These are phyloP conservation scores for Agonopterix arenella DNA, from an alignment of 2,888 invertebrate species.

Conservation along the genomic window DNA sequence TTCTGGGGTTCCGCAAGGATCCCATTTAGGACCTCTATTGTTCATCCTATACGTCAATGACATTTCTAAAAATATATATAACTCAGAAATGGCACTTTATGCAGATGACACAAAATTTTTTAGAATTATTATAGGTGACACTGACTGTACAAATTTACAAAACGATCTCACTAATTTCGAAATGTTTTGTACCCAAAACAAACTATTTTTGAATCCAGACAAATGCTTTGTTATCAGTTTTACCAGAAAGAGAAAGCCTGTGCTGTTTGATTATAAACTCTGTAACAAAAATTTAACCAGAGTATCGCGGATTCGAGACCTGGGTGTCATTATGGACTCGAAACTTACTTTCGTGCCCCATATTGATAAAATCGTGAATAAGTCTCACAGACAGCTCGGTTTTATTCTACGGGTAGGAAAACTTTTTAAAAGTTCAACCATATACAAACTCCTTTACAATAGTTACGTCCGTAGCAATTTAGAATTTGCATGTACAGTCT, in stretches of 20 bases:
- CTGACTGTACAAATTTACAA: not conserved
- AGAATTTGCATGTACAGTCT: no score
- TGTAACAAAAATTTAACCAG: not conserved
- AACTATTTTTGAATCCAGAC: not conserved
- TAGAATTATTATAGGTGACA: not conserved
- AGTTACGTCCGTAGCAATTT: constrained; percentile 1
- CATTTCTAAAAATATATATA: not conserved
- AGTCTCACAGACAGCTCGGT: constrained; percentile 1
- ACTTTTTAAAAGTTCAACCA: no score
- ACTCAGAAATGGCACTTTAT: not conserved
- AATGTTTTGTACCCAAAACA: not conserved
- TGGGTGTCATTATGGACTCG: constrained; percentile 3
- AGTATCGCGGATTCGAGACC: not conserved
- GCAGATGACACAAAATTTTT: not conserved
- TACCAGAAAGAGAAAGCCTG: not conserved
- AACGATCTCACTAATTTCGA: not conserved
- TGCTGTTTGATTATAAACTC: not conserved
- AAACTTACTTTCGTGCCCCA: constrained; percentile 1
- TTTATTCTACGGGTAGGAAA: constrained; percentile 4
- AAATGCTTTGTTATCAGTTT: not conserved
- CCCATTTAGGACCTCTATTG: no score
- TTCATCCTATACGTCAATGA: not conserved
- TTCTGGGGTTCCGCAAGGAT: no score
- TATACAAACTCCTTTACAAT: constrained; percentile 1
- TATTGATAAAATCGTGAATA: not conserved